Evolutionary conservation across 2,797 vertebrate species (phyloP).

Genomic region (Clarias platycephalus): DNA sequence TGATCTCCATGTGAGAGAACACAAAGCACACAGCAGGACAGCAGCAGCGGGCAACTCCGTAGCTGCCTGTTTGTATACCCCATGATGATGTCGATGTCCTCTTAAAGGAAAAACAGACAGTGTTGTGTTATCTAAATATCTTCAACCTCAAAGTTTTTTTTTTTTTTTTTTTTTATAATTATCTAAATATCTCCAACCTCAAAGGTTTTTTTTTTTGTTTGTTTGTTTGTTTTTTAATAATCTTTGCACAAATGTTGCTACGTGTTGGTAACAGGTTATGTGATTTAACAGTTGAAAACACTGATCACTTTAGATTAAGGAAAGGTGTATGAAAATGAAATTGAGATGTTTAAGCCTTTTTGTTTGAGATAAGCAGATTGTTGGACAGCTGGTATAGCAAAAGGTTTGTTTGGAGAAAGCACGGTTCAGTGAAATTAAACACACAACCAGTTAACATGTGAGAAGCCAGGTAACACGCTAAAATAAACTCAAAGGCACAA

Average conservation of each 20-base stretch:
- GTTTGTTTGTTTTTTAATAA: neutral
- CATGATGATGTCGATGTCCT: constrained; percentile 68
- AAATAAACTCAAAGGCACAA: neutral
- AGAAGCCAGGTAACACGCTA: neutral
- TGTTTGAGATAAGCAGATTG: neutral
- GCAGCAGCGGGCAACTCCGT: constrained; percentile 48
- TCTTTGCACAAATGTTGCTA: neutral
- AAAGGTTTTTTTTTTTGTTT: neutral
- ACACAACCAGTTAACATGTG: neutral
- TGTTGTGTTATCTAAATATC: neutral
- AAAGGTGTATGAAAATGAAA: neutral
- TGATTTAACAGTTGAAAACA: neutral
- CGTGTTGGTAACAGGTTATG: neutral
- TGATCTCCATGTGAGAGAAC: constrained; percentile 59
- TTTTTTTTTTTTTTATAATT: neutral
- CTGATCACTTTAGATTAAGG: neutral
- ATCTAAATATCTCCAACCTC: too few relatives aligned
- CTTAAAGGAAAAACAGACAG: neutral
- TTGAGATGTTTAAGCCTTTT: neutral
- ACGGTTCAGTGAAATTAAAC: neutral
- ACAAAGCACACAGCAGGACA: constrained; percentile 63
- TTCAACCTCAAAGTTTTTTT: neutral
- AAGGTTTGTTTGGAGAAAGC: neutral
- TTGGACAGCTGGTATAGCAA: neutral
- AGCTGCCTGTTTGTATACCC: constrained; percentile 35